Conservation (phyloP, 2,888 invertebrate genomes). For the Linnaemya vulpina region DNA sequence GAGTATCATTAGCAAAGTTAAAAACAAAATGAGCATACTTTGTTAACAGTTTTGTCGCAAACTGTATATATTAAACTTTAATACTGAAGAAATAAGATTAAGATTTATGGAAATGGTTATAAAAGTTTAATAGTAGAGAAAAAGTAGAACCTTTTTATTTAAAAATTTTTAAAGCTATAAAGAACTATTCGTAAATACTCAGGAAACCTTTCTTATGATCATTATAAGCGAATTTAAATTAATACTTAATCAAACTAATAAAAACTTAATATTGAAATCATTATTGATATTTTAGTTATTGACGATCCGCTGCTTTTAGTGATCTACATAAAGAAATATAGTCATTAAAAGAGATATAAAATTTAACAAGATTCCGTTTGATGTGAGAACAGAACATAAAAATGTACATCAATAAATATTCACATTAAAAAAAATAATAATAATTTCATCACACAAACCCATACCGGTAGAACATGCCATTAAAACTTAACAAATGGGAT, state of each 20-base stretch:
- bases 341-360: neutral
- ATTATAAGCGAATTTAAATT: neutral
- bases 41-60: too few species aligned
- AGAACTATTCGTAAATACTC: neutral
- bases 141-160: neutral
- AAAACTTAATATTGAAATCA: neutral
- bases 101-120: neutral
- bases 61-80: neutral
- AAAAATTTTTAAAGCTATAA: neutral
- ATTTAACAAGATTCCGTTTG: neutral
- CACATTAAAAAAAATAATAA: neutral
- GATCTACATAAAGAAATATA: neutral
- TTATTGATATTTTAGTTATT: neutral
- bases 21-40: too few species aligned
- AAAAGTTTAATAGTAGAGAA: neutral
- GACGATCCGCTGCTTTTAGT: neutral
- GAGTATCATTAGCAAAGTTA: too few species aligned
- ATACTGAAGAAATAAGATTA: neutral
- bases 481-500: slow-evolving; percentile 64
- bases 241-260: slow-evolving; percentile 2
- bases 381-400: neutral
- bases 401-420: neutral
- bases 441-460: neutral
- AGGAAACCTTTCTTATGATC: neutral
- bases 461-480: slow-evolving; percentile 2